Conservation (phyloP, 2,888 invertebrate genomes). For the Tipula confusa region DNA sequence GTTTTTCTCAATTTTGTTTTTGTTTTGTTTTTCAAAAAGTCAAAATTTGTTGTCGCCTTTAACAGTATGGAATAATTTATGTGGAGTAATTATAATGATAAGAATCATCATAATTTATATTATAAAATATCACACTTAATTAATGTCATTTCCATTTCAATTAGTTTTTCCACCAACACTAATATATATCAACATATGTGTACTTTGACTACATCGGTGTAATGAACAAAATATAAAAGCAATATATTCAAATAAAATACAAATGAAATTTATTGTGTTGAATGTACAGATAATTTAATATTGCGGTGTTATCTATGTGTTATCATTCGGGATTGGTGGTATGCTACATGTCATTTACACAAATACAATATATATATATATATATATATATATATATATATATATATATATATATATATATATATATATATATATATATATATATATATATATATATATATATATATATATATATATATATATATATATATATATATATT, state of each 20-base stretch:
- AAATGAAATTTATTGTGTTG: not conserved
- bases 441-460: too few relatives aligned
- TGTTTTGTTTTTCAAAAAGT: too few relatives aligned
- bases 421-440: too few relatives aligned
- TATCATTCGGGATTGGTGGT: too few relatives aligned
- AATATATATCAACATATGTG: not conserved
- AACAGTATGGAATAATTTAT: not conserved
- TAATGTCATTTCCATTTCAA: constrained; percentile 12
- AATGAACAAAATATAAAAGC: not conserved
- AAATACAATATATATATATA: too few relatives aligned
- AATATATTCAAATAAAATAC: not conserved
- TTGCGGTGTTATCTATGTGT: not conserved
- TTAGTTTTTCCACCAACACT: not conserved
- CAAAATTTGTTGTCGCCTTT: not conserved
- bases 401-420: too few relatives aligned
- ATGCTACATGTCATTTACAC: too few relatives aligned
- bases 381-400: too few relatives aligned
- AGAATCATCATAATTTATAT: not conserved
- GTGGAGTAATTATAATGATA: constrained; percentile 9
- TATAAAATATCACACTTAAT: constrained; percentile 16
- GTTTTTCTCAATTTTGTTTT: too few relatives aligned
- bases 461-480: too few relatives aligned
- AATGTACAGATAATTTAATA: not conserved
- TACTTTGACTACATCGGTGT: not conserved
- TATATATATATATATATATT: too few relatives aligned